phyloP scores from a whole-genome alignment of 2,113 vertebrate species.

The Bujurquina vittata region DNA sequence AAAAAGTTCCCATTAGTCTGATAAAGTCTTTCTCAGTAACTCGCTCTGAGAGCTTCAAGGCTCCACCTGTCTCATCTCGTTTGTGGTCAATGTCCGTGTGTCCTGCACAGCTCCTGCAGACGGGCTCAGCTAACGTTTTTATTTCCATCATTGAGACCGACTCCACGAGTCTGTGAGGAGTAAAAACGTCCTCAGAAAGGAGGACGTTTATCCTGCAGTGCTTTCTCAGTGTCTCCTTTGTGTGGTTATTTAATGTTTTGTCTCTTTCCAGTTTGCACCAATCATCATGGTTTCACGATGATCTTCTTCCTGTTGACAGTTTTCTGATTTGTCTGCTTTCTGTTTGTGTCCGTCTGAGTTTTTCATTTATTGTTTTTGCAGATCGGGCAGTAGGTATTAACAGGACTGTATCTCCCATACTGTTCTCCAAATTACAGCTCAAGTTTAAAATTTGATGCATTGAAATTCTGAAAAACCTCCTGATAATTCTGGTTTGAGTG shows the following conservation, averaged over 20 bases:
- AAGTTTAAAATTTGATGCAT: not conserved
- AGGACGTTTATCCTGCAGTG: not conserved
- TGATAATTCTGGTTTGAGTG: not conserved
- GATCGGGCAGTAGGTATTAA: not conserved
- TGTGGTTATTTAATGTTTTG: not conserved
- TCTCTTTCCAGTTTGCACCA: not conserved
- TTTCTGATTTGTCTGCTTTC: not conserved
- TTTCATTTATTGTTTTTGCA: not conserved
- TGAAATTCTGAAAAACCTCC: not conserved
- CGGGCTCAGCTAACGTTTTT: not conserved
- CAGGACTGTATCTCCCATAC: not conserved
- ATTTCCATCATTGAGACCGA: not conserved
- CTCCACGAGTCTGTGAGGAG: too few species aligned
- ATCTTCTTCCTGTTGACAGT: not conserved
- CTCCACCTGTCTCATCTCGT: not conserved
- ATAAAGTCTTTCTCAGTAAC: not conserved
- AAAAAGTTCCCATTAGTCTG: not conserved
- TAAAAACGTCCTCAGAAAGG: too few species aligned
- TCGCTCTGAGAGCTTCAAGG: not conserved
- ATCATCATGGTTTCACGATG: not conserved
- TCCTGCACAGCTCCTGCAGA: not conserved
- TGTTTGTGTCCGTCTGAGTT: not conserved
- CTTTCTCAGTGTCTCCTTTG: not conserved
- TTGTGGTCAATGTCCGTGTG: not conserved
- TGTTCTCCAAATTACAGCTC: not conserved